Evolutionary conservation across 2,113 vertebrate genomes (phyloP).

Genomic region (Gopherus flavomarginatus): DNA sequence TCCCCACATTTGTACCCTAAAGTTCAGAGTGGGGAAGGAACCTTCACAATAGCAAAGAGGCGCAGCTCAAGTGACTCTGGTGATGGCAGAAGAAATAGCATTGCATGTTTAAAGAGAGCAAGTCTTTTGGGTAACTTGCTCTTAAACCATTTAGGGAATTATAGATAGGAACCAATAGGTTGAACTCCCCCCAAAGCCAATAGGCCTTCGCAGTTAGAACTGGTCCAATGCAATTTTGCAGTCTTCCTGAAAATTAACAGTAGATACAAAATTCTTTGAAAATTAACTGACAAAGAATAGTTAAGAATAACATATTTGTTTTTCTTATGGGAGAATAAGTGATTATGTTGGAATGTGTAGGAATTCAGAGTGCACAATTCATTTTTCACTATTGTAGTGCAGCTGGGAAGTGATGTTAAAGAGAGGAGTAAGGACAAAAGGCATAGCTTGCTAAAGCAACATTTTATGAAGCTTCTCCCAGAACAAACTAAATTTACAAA

Average conservation of each 20-base stretch:
- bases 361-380: conserved; percentile 57
- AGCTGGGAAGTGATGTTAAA: conserved; percentile 12
- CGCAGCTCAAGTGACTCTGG: neutral
- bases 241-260: neutral
- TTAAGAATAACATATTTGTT: neutral
- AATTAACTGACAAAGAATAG: neutral
- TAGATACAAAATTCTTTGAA: conserved; percentile 10
- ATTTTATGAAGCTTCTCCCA: neutral
- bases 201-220: neutral
- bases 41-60: neutral
- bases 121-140: neutral
- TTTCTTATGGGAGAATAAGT: conserved; percentile 29
- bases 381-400: neutral
- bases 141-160: neutral
- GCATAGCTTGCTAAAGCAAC: conserved; percentile 10
- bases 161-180: neutral
- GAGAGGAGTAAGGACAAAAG: conserved; percentile 41
- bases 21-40: too few species aligned
- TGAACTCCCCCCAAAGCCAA: neutral
- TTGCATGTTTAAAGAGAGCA: neutral
- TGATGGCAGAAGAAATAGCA: neutral
- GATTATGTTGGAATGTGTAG: conserved; percentile 50
- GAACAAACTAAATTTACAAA: neutral
- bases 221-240: conserved; percentile 29
- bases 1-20: too few species aligned